phyloP scores from a whole-genome alignment of 2,888 invertebrate genomes.

The Lycaena phlaeas region DNA sequence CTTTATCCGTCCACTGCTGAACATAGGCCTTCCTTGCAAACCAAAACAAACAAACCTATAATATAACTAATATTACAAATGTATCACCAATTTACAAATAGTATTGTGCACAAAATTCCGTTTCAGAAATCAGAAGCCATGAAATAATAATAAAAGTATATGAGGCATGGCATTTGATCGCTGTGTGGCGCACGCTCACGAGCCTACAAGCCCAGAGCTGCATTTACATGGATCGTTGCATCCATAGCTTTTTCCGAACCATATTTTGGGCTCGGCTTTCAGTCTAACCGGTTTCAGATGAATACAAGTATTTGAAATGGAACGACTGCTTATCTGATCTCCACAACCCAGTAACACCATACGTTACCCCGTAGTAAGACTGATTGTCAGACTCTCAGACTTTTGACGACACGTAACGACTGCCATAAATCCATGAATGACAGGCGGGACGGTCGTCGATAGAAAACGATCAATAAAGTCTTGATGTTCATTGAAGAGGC shows the following conservation, averaged over 20 bases:
- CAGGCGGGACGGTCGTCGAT: no score
- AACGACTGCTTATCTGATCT: no score
- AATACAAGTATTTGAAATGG: neutral
- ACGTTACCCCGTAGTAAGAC: no score
- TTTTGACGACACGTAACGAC: no score
- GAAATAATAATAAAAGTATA: neutral
- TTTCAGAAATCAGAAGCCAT: neutral
- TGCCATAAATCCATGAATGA: no score
- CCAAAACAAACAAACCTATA: no score
- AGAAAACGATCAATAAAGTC: no score
- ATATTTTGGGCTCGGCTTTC: neutral
- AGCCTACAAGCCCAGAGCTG: neutral
- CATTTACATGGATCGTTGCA: neutral
- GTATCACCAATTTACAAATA: neutral
- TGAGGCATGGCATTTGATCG: neutral
- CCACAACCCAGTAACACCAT: no score
- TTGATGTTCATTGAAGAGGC: no score
- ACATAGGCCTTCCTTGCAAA: neutral
- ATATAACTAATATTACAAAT: neutral
- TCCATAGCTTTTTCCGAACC: neutral
- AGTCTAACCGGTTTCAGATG: no score
- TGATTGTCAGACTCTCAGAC: no score
- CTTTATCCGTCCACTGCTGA: no score
- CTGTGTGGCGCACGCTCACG: neutral
- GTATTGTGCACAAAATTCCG: neutral